phyloP scores from a whole-genome alignment of 1,140 invertebrate species.

The Anagrus nilaparvatae region DNA sequence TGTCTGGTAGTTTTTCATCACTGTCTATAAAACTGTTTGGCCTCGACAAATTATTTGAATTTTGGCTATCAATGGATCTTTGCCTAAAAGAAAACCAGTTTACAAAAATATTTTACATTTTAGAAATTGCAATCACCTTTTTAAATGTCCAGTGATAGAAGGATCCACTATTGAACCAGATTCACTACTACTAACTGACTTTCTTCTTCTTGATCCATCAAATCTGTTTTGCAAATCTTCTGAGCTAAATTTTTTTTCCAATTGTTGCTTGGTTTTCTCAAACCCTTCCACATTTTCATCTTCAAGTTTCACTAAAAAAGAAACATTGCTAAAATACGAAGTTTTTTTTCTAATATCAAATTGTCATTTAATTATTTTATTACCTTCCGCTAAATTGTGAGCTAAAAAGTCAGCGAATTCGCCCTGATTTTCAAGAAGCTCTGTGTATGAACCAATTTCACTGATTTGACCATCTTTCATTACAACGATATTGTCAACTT shows the following conservation, averaged over 20 bases:
- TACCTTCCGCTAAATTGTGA: too few relatives aligned
- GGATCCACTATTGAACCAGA: constrained; percentile 39
- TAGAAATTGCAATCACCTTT: constrained; percentile 25
- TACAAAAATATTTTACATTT: constrained; percentile 2
- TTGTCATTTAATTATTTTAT: too few relatives aligned
- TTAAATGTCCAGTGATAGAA: constrained; percentile 35
- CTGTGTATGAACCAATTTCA: constrained; percentile 73
- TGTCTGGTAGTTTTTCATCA: constrained; percentile 17
- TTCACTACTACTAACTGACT: constrained; percentile 55
- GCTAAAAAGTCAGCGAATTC: too few relatives aligned
- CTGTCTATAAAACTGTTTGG: constrained; percentile 30
- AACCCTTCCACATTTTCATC: constrained; percentile 47
- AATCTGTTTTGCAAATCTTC: constrained; percentile 55
- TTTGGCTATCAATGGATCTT: constrained; percentile 35
- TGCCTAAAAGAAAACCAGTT: constrained; percentile 24
- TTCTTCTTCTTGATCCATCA: constrained; percentile 42
- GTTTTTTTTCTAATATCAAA: constrained; percentile 9
- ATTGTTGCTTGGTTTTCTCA: constrained; percentile 61
- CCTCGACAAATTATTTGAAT: constrained; percentile 27
- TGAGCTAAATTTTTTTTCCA: constrained; percentile 53
- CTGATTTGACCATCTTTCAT: constrained; percentile 72
- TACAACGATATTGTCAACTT: constrained; percentile 82
- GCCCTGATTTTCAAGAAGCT: constrained; percentile 68
- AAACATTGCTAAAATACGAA: constrained; percentile 30
- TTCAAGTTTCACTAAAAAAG: constrained; percentile 29